Base-by-base conservation (phyloP, 2,113 vertebrate genomes). In the Corvus hawaiiensis region DNA sequence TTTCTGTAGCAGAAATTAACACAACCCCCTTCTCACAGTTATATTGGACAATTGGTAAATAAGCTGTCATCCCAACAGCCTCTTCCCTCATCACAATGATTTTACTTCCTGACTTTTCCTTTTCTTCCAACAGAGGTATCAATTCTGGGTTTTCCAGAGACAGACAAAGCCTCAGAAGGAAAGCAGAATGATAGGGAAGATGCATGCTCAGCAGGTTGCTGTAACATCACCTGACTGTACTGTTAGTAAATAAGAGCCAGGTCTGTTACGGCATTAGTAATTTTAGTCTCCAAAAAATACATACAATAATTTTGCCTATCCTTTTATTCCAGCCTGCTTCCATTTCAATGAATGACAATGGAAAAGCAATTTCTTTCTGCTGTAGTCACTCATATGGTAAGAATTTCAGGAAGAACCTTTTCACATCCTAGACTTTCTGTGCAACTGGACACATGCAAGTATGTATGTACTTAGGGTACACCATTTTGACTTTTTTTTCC, bases 321-420 rank as follows among this genome's bases (percentile, higher is more conserved):
- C 12, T 80, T 80, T 43, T 61, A 63, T 77, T 77, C 72, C 68
- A 84, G 27, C 16, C 18, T 48, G 16, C 32, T 58, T 92, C 48
- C 1, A 5, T 54, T 82, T 76, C 62, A 58, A 48, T 6, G 16
- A 90, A 49, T 0, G 0, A 52, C 27, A 79, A 37, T 3, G 8
- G 16, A 84, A 83, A 80, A 72, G 5, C 24, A 71, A 48, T 71
- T 84, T 62, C 16, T 84, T 74, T 75, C 22, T 78, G 56, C 30
- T 32, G 13, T 43, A 72, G 68, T 69, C 43, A 46, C 9, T 84
- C 39, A 46, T 5, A 33, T 3, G 24, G 27, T 13, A 71, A 35
- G n/a, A 62, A 84, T 55, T 74, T 67, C 33, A 66, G 18, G 55
- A 35, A 87, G 21, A 77, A 69, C 9, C 5, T 37, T 75, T 66